Evolutionary conservation across 2,888 invertebrate genomes (phyloP), one percentile per base, ranked within the genome.

Genomic region (Noctua fimbriata): DNA sequence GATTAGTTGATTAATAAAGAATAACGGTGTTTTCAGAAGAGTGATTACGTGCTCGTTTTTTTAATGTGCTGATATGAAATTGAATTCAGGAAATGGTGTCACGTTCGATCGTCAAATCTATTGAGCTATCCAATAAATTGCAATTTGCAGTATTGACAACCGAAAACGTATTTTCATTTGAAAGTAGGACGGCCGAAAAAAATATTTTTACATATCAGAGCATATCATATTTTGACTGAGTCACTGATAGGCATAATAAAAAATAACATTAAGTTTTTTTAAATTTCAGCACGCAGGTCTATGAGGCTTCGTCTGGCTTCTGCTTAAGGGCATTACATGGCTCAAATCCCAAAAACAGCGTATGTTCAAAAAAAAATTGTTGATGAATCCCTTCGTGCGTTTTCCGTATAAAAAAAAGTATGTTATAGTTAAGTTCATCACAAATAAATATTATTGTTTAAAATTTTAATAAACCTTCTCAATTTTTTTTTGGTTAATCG

Each of bases 41-140:
- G 82, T 41, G 52, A 28, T 63, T 86, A 74, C 84, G 84, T 84
- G 86, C 52, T 67, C 69, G 63, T 69, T 82, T 87, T 84, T 88
- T 84, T 88, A 84, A 88, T 88, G 44, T 58, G 21, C 65, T 24
- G 47, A 47, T 49, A 72, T 73, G 28, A 81, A 83, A 89, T 85
- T 71, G 73, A 70, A 79, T 82, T 79, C 65, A 76, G 78, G 72
- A 76, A 80, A 69, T 73, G 69, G 69, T 58, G 81, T 85, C 87
- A 85, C 84, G 84, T 83, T 67, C 87, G 14, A 78, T 63, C 74
- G 80, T 80, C 83, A 86, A 86, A 83, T 86, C 86, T 80, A 76
- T 88, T 82, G 80, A 87, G 78, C 76, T 73, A 32, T 75, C 7
- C 78, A 78, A 71, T 76, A 24, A 18, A 78, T 77, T 75, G 72